Evolutionary conservation across 2,888 invertebrate species (phyloP).

Genomic region (Slavum lentiscoides): DNA sequence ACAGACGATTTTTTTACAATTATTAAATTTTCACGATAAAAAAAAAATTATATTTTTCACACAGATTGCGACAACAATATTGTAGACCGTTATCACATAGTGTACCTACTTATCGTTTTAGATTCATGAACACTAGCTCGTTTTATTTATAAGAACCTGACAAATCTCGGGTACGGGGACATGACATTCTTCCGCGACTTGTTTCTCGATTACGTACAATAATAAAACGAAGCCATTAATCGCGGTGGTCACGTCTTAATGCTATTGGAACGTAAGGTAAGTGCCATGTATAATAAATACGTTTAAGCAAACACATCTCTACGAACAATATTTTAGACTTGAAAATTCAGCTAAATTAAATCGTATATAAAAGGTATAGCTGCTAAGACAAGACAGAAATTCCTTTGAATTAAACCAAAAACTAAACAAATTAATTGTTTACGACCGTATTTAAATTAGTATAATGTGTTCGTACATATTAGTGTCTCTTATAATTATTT

Average conservation of each 20-base stretch:
- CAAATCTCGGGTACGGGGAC: neutral
- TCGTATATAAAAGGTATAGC: no score
- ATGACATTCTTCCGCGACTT: conserved; percentile 5
- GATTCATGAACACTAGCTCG: neutral
- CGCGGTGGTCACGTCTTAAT: neutral
- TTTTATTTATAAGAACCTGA: conserved; percentile 20
- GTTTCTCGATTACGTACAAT: neutral
- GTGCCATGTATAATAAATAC: neutral
- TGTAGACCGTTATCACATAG: neutral
- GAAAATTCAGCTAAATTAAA: neutral
- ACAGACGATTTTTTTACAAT: no score
- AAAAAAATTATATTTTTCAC: neutral
- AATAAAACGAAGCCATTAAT: conserved; percentile 7
- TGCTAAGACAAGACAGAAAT: no score
- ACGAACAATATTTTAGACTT: neutral
- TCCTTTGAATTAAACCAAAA: no score
- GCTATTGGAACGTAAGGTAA: conserved; percentile 17
- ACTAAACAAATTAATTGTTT: no score
- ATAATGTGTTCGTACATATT: no score
- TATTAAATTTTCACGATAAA: neutral
- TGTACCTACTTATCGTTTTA: neutral
- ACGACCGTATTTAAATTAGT: no score
- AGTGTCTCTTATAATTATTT: no score
- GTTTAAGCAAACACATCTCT: neutral
- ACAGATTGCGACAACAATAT: neutral